Conservation (phyloP, 2,888 invertebrate species). For the Pocota personata region DNA sequence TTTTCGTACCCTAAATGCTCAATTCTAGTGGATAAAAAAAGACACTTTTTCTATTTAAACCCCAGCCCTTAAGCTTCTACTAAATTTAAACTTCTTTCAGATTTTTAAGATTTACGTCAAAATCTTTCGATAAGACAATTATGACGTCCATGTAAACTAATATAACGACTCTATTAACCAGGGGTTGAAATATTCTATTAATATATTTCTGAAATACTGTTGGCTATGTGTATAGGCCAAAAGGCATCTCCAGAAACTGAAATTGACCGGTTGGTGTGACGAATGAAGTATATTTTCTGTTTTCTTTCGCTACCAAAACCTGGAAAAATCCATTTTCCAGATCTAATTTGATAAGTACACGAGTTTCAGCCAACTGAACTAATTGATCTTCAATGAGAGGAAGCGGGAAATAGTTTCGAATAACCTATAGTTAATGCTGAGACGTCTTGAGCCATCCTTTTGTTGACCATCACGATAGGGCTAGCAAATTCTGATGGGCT, state of each 20-base stretch:
- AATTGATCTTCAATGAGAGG: constrained; percentile 64
- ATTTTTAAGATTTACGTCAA: neutral
- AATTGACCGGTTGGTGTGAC: constrained; percentile 74
- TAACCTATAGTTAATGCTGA: constrained; percentile 70
- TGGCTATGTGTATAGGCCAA: constrained; percentile 59
- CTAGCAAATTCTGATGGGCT: constrained; percentile 77
- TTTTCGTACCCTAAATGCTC: constrained; percentile 30
- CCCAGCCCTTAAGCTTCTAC: neutral
- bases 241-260: constrained; percentile 69
- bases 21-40: neutral
- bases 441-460: constrained; percentile 61
- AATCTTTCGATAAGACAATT: neutral
- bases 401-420: constrained; percentile 70
- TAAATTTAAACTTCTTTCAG: neutral
- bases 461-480: constrained; percentile 50
- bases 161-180: neutral
- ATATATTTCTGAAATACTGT: constrained; percentile 6
- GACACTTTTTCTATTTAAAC: constrained; percentile 7
- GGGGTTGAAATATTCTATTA: neutral
- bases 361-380: constrained; percentile 57
- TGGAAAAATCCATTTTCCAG: constrained; percentile 75
- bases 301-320: constrained; percentile 64
- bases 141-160: constrained; percentile 6
- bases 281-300: constrained; percentile 74
- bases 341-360: constrained; percentile 72